These are phyloP conservation scores for Steinernema feltiae DNA, from an alignment of 1,140 invertebrate genomes.

Conservation along the genomic window DNA sequence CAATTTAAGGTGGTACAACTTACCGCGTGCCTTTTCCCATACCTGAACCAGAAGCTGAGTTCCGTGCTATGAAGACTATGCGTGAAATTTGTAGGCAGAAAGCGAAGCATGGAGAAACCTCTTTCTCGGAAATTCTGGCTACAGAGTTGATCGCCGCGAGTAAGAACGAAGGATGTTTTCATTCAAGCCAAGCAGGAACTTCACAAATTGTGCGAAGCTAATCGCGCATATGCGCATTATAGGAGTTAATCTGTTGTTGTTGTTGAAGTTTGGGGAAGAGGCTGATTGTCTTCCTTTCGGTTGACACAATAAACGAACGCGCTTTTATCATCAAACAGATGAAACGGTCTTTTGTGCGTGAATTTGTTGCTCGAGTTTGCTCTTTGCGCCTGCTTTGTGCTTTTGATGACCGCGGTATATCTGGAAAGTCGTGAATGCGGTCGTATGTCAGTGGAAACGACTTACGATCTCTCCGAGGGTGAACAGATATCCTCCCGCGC, in stretches of 20 bases:
- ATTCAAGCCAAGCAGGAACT: slow-evolving; percentile 61
- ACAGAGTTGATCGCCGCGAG: slow-evolving; percentile 46
- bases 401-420: not conserved
- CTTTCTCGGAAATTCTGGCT: slow-evolving; percentile 44
- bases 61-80: slow-evolving; percentile 56
- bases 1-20: slow-evolving; percentile 44
- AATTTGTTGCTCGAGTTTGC: not conserved
- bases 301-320: no score
- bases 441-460: not conserved
- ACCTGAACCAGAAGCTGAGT: slow-evolving; percentile 47
- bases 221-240: slow-evolving; percentile 61
- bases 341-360: not conserved
- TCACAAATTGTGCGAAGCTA: slow-evolving; percentile 61
- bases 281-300: no score
- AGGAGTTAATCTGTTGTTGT: slow-evolving; percentile 43
- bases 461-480: not conserved
- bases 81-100: slow-evolving; percentile 46
- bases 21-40: slow-evolving; percentile 55
- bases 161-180: slow-evolving; percentile 59
- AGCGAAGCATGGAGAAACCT: slow-evolving; percentile 30
- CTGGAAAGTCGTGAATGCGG: not conserved
- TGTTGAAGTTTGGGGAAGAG: not conserved
- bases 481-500: not conserved
- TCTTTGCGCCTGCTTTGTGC: not conserved
- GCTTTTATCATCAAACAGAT: not conserved